Evolutionary conservation across 2,888 invertebrate genomes (phyloP), one percentile per base, ranked within the genome.

Genomic region (Cremastinae sp.): DNA sequence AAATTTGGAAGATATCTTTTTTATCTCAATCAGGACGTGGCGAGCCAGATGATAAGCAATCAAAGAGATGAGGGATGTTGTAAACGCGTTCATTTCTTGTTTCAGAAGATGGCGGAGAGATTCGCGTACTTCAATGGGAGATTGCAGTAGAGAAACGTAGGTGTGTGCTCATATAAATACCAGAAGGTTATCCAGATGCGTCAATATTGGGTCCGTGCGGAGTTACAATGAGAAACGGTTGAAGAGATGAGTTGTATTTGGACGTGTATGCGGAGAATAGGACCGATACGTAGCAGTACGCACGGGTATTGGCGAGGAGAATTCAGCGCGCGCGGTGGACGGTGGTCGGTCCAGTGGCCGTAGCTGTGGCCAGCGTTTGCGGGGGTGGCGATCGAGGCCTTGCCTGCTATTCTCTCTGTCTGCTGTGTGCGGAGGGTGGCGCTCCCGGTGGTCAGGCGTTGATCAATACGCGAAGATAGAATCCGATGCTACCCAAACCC

Each of bases 391-490:
- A 88, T 86, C 85, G 84, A 84, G 82, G 80, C 80, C 79, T 79
- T 80, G 79, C 81, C 82, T 80, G 80, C 79, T 75, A 75, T 75
- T 69, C 74, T 75, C 73, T 75, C 68, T 70, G 72, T 54, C 72
- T 53, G 66, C 59, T 79, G 78, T 81, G 28, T 28, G 28, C 28
- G 80, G 83, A 84, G 85, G 84, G 88, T 87, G 28, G 28, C 28
- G 5, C 28, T 28, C 28, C 28, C 28, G 28, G 28, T 28, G 86
- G 88, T 85, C 88, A 89, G 89, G 88, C 89, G 88, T 90, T 89
- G 89, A 90, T 90, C 89, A 89, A 90, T 90, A 90, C 89, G 87
- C 86, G 88, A 90, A 90, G 89, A 90, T 89, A 90, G 89, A 89
- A 90, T 89, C 89, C 89, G 85, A 88, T 89, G 89, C 89, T 87